Conservation (phyloP, 2,113 vertebrate genomes). For the Passer domesticus region DNA sequence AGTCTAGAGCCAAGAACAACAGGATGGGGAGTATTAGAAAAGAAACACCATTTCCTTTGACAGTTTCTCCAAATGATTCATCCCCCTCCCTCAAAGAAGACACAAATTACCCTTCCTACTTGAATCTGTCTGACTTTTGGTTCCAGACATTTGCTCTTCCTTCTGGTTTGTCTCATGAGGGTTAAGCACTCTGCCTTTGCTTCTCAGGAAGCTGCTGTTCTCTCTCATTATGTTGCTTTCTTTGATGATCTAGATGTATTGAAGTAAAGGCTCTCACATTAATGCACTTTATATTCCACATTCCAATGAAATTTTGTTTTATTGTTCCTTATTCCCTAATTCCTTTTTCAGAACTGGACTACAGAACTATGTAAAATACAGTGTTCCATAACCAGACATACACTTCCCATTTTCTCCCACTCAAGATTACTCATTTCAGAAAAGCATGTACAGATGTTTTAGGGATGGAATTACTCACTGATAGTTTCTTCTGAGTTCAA, state of each 20-base stretch:
- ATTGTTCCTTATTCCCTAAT: background rate
- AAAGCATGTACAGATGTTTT: background rate
- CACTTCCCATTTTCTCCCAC: background rate
- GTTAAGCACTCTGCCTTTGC: background rate
- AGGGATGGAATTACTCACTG: background rate
- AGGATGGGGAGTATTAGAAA: background rate
- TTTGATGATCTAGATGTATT: background rate
- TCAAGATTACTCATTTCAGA: background rate
- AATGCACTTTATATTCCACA: background rate
- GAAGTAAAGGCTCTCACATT: background rate
- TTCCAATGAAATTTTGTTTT: background rate
- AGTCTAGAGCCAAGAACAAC: background rate
- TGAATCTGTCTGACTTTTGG: background rate
- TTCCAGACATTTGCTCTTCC: background rate
- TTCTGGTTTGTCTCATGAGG: background rate
- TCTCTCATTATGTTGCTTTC: background rate
- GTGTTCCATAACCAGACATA: background rate
- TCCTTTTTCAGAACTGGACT: background rate
- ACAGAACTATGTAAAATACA: background rate
- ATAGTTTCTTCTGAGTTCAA: background rate
- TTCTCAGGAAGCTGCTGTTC: background rate
- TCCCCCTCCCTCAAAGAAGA: background rate
- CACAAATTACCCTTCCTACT: background rate
- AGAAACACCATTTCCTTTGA: background rate
- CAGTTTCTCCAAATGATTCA: background rate